Conservation (phyloP, 2,888 invertebrate genomes). For the Prosapia bicincta region DNA sequence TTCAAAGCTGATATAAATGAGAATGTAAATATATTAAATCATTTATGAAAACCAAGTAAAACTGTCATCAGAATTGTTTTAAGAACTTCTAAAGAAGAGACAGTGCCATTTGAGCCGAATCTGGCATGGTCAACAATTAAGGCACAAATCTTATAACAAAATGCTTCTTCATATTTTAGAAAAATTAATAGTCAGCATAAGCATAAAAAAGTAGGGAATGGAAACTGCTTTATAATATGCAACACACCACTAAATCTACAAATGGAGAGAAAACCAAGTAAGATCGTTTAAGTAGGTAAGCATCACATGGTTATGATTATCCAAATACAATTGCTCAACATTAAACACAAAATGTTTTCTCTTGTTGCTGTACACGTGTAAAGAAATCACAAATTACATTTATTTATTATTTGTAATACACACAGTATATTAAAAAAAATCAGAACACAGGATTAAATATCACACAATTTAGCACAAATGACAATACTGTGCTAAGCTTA, state of each 20-base stretch:
- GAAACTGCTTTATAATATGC: constrained; percentile 17
- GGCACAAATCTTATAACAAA: constrained; percentile 17
- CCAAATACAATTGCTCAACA: constrained; percentile 19
- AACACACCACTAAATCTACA: neutral
- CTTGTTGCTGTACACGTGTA: neutral
- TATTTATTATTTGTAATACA: neutral
- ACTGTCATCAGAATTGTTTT: too few species aligned
- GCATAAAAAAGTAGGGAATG: constrained; percentile 1
- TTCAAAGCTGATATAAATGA: too few species aligned
- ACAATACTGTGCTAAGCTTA: constrained; percentile 9
- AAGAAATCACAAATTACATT: neutral
- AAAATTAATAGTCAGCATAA: constrained; percentile 18
- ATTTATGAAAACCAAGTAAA: too few species aligned
- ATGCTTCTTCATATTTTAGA: neutral
- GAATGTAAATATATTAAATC: too few species aligned
- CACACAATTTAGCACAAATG: constrained; percentile 25
- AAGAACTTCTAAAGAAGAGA: constrained; percentile 1
- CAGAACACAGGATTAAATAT: constrained; percentile 24
- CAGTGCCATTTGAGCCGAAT: constrained; percentile 24
- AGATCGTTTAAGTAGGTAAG: constrained; percentile 16
- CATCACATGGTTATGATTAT: constrained; percentile 20
- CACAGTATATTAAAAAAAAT: constrained; percentile 4
- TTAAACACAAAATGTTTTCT: neutral
- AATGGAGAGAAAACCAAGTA: neutral
- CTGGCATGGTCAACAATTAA: constrained; percentile 25